Evolutionary conservation across 2,797 vertebrate species (phyloP).

Genomic region (Urocyon cinereoargenteus): DNA sequence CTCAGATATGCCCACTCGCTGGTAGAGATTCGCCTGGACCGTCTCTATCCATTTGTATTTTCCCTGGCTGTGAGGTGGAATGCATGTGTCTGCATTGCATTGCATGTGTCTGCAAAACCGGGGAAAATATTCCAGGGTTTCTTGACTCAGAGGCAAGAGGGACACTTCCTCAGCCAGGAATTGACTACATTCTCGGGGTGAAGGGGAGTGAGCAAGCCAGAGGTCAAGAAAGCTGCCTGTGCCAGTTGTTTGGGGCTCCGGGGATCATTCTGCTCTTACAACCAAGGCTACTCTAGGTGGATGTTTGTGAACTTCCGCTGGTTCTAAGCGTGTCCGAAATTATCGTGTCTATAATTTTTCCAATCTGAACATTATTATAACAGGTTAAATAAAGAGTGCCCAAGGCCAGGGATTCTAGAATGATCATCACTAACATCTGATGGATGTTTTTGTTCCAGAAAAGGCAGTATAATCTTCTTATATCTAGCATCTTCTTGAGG

Average conservation of each 20-base stretch:
- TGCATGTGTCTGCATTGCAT: too few species aligned
- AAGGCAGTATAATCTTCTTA: background rate
- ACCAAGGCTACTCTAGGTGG: background rate
- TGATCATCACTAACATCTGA: too few species aligned
- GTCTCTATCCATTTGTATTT: background rate
- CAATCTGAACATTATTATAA: background rate
- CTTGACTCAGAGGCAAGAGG: background rate
- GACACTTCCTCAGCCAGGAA: background rate
- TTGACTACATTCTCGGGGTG: too few species aligned
- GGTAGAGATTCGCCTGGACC: background rate
- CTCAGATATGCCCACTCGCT: too few species aligned
- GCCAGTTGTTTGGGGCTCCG: background rate
- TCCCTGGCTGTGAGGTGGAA: background rate
- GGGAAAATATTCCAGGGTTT: background rate
- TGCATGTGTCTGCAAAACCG: background rate
- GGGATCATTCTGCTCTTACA: background rate
- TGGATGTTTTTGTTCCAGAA: background rate
- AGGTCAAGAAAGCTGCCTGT: background rate
- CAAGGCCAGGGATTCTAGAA: background rate
- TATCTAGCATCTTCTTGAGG: background rate
- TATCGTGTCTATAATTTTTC: background rate
- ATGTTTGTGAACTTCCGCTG: background rate
- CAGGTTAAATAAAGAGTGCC: too few species aligned
- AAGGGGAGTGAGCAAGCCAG: background rate
- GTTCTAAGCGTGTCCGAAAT: background rate